These are phyloP conservation scores for Hirtodrosophila trivittata DNA, from an alignment of 2,888 invertebrate species.

Conservation along the genomic window DNA sequence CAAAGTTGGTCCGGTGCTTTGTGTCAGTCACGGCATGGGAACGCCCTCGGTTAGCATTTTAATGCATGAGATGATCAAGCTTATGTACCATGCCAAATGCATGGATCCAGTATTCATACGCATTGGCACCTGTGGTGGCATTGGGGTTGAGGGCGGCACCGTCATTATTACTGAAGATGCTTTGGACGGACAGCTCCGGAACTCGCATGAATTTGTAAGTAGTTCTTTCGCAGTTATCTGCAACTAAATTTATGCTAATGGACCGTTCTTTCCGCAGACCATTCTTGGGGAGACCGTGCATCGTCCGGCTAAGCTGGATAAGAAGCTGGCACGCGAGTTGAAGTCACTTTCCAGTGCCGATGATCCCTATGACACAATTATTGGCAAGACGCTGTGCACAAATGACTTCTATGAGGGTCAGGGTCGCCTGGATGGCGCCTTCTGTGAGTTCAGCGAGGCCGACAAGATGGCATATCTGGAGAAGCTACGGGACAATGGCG, in stretches of 20 bases:
- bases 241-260: no score
- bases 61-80: conserved; percentile 96
- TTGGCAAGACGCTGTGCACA: conserved; percentile 96
- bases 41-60: conserved; percentile 96
- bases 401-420: conserved; percentile 97
- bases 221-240: no score
- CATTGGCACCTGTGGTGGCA: conserved; percentile 95
- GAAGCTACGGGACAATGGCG: conserved; percentile 88
- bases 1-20: conserved; percentile 87
- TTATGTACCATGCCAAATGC: conserved; percentile 94
- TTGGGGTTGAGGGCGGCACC: conserved; percentile 94
- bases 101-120: conserved; percentile 95
- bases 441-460: conserved; percentile 93
- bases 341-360: conserved; percentile 88
- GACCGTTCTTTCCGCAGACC: no score
- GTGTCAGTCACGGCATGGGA: conserved; percentile 94
- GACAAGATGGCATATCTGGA: conserved; percentile 92
- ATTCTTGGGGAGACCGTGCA: conserved; percentile 92
- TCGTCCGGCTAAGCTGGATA: conserved; percentile 90
- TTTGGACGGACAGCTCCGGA: conserved; percentile 91
- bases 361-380: conserved; percentile 92
- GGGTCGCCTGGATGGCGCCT: conserved; percentile 94
- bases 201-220: conserved; percentile 91
- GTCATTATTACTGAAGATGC: conserved; percentile 95
- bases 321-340: conserved; percentile 91